These are phyloP conservation scores for Xylocopa sonorina DNA, from an alignment of 1,140 invertebrate genomes.

Conservation along the genomic window DNA sequence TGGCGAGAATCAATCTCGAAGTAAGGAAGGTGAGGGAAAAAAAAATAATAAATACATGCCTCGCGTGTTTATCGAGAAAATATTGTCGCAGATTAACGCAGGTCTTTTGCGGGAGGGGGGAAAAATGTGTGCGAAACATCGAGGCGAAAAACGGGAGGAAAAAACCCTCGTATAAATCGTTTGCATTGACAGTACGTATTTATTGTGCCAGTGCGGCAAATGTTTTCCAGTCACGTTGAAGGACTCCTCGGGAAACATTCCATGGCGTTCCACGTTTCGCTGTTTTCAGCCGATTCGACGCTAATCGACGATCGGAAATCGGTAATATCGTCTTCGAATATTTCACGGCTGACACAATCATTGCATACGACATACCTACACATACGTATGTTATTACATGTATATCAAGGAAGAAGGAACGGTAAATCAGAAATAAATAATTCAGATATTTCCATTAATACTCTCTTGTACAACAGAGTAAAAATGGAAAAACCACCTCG, in stretches of 20 bases:
- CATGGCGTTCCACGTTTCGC: slow-evolving; percentile 33
- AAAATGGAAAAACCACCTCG: neutral
- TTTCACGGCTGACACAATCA: neutral
- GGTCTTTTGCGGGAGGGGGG: neutral
- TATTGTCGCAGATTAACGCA: slow-evolving; percentile 22
- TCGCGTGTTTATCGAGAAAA: neutral
- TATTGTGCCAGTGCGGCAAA: slow-evolving; percentile 49
- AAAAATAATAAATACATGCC: neutral
- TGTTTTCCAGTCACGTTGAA: slow-evolving; percentile 58
- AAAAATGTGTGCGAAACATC: neutral
- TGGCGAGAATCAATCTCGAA: neutral
- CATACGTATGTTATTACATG: too few relatives aligned
- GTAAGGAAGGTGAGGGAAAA: neutral
- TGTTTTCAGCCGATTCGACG: slow-evolving; percentile 5
- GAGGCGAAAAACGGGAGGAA: slow-evolving; percentile 30
- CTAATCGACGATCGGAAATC: slow-evolving; percentile 43
- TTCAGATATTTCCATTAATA: slow-evolving; percentile 4
- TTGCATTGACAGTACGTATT: slow-evolving; percentile 64
- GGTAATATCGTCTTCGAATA: slow-evolving; percentile 47
- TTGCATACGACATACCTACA: slow-evolving; percentile 9
- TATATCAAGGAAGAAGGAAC: too few relatives aligned
- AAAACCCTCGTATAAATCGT: slow-evolving; percentile 57
- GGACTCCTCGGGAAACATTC: slow-evolving; percentile 49
- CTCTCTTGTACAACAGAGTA: neutral
- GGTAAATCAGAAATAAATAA: too few relatives aligned